phyloP scores from a whole-genome alignment of 2,797 vertebrate genomes.

The Enteromius treurensis region DNA sequence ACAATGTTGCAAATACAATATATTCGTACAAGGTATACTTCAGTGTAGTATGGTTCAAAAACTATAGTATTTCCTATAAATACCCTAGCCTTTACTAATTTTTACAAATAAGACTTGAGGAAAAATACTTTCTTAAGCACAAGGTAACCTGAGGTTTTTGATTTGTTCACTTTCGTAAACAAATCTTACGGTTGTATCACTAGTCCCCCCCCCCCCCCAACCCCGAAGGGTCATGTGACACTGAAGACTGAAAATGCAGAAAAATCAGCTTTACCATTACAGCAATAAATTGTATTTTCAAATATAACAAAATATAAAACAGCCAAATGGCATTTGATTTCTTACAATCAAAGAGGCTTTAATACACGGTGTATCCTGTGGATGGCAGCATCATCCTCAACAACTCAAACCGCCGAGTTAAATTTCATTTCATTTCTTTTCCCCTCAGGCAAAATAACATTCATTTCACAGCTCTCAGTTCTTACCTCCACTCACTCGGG shows the following conservation, averaged over 20 bases:
- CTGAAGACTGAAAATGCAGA: not conserved
- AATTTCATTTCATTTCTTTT: not conserved
- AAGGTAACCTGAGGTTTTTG: no score
- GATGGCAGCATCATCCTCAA: conserved; percentile 57
- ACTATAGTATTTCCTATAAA: no score
- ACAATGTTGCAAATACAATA: no score
- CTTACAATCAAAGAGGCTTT: conserved; percentile 2
- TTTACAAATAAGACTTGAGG: no score
- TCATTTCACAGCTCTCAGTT: conserved; percentile 12
- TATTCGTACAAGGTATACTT: no score
- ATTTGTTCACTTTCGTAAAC: no score
- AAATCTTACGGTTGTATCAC: no score
- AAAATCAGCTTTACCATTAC: not conserved
- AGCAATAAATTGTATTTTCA: no score
- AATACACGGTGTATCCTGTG: conserved; percentile 52
- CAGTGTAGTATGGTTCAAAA: no score
- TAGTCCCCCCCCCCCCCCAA: no score
- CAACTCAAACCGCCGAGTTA: not conserved
- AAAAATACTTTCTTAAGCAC: no score
- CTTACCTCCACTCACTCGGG: not conserved
- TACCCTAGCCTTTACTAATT: no score
- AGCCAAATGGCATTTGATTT: not conserved
- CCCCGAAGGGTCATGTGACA: not conserved
- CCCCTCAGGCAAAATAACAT: not conserved
- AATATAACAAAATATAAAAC: not conserved